Conservation (phyloP, 2,113 vertebrate genomes). For the Peromyscus californicus region DNA sequence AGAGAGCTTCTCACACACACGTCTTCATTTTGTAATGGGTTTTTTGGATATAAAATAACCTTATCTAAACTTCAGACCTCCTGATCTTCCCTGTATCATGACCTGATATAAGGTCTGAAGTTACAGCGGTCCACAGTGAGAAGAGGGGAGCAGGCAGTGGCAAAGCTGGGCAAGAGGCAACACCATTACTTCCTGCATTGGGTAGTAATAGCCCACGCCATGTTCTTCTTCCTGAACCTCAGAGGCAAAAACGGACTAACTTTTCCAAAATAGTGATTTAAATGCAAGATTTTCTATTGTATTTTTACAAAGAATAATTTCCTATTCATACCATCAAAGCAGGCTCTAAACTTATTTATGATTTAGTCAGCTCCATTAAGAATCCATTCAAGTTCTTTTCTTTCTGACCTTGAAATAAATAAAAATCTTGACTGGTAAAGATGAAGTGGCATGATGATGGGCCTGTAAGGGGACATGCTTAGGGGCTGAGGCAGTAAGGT, state of each 20-base stretch:
- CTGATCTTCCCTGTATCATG: not conserved
- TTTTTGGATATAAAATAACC: conserved; percentile 61
- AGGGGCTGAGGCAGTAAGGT: not conserved
- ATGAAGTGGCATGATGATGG: not conserved
- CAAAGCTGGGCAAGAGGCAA: not conserved
- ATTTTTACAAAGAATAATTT: conserved; percentile 52
- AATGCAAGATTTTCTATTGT: not conserved
- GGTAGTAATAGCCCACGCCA: not conserved
- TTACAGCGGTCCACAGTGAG: not conserved
- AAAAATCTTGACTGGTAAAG: not conserved
- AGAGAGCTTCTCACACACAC: conserved; percentile 38
- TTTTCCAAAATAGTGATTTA: conserved; percentile 11
- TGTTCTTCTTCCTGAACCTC: conserved; percentile 27
- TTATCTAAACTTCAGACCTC: not conserved
- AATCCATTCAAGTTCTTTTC: not conserved
- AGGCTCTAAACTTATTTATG: not conserved
- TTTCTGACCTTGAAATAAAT: not conserved
- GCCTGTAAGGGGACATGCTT: not conserved
- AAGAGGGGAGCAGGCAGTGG: not conserved
- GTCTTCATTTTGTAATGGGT: conserved; percentile 11
- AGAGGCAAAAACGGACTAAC: not conserved
- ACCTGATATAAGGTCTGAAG: not conserved
- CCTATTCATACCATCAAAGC: not conserved
- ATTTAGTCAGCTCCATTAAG: not conserved
- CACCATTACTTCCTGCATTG: not conserved